Conservation (phyloP, 2,797 vertebrate species). For the Gobio occitaniae region DNA sequence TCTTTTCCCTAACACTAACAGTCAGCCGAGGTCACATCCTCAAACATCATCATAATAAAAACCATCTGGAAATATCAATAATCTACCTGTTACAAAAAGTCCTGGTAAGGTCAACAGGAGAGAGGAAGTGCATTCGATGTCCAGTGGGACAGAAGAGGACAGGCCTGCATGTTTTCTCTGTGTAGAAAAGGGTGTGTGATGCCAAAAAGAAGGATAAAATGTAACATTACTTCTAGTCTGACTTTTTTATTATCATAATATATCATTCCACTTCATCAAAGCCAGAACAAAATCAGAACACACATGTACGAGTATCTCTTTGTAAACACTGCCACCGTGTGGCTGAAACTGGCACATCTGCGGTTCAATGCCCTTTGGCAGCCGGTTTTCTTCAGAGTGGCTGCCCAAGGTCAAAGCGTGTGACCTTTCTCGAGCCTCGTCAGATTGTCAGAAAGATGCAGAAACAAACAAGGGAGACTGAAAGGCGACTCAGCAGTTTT, state of each 20-base stretch:
- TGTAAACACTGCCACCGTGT: constrained; percentile 67
- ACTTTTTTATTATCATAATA: neutral
- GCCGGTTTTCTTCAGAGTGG: constrained; percentile 6
- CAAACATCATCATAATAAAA: constrained; percentile 9
- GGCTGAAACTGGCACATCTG: constrained; percentile 36
- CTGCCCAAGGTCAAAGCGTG: constrained; percentile 12
- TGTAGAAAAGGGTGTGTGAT: neutral
- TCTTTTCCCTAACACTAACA: neutral
- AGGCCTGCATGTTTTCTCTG: neutral
- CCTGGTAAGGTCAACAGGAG: neutral
- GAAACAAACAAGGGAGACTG: neutral
- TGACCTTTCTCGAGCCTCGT: constrained; percentile 19
- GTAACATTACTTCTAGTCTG: neutral
- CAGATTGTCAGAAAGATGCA: neutral
- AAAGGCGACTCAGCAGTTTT: constrained; percentile 24
- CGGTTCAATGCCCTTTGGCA: neutral
- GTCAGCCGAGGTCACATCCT: constrained; percentile 10
- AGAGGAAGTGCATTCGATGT: neutral
- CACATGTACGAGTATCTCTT: neutral
- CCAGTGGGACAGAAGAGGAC: neutral
- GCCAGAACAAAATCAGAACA: neutral
- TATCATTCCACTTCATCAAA: neutral
- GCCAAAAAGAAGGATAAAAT: neutral
- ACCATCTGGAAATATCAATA: constrained; percentile 12
- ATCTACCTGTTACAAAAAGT: constrained; percentile 19